Percentiles rank a stretch among this genome's conserved stretches.
phyloP scores from a whole-genome alignment of 2,113 vertebrate genomes.

The Callaeas wilsoni region DNA sequence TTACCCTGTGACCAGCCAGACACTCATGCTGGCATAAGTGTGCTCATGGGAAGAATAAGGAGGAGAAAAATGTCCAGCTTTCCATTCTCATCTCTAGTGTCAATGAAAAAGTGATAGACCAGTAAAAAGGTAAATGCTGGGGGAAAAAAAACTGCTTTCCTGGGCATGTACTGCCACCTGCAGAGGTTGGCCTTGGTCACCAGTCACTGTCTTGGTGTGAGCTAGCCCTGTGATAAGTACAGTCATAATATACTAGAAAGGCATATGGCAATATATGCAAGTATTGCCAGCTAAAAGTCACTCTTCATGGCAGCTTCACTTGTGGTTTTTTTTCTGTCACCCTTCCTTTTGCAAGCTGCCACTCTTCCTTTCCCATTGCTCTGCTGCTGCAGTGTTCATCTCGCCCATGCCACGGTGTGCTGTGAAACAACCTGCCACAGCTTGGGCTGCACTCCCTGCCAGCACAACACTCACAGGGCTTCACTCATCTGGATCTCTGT shows the following conservation, averaged over 20 bases:
- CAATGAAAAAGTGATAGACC: not conserved
- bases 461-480: not conserved
- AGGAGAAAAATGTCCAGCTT: not conserved
- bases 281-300: not conserved
- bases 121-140: not conserved
- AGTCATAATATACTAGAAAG: not conserved
- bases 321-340: not conserved
- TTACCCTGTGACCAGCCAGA: not conserved
- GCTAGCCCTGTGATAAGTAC: not conserved
- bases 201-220: accelerated
- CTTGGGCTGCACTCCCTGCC: not conserved
- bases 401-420: accelerated
- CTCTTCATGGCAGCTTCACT: not conserved
- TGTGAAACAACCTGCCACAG: not conserved
- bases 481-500: not conserved
- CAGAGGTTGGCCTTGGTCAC: accelerated
- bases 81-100: not conserved
- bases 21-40: accelerated
- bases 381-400: not conserved
- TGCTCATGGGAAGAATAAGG: not conserved
- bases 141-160: not conserved
- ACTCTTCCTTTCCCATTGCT: not conserved
- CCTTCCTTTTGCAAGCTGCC: not conserved
- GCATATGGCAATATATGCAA: not conserved
- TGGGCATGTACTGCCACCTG: accelerated